Conservation (phyloP, 2,888 invertebrate genomes). For the Fragum sueziense region DNA sequence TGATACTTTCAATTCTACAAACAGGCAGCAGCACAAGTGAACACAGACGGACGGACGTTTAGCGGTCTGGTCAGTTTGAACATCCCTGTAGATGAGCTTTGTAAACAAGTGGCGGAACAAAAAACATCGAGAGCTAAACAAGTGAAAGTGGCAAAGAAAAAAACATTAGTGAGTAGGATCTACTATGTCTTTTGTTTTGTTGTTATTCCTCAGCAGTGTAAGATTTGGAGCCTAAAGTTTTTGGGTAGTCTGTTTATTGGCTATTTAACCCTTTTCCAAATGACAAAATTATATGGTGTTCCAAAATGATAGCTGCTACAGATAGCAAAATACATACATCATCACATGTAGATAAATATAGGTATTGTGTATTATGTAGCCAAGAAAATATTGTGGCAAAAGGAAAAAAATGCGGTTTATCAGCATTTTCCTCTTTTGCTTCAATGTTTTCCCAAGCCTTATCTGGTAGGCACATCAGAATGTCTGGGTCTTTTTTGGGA, state of each 20-base stretch:
- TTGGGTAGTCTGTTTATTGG: neutral
- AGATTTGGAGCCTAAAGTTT: neutral
- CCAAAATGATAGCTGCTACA: neutral
- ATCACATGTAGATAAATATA: too few relatives aligned
- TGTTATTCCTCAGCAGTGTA: neutral
- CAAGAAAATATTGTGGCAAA: too few relatives aligned
- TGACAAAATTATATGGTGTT: neutral
- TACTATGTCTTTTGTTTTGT: neutral
- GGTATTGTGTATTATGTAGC: too few relatives aligned
- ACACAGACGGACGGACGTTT: conserved; percentile 62
- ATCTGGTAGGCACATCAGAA: too few relatives aligned
- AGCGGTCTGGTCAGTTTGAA: conserved; percentile 71
- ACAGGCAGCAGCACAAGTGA: conserved; percentile 72
- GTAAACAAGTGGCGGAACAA: conserved; percentile 48
- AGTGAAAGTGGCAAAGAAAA: conserved; percentile 43
- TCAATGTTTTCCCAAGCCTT: too few relatives aligned
- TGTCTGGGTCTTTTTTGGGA: too few relatives aligned
- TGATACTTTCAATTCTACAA: neutral
- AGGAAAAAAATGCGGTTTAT: too few relatives aligned
- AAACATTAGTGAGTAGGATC: conserved; percentile 45
- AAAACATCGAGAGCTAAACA: conserved; percentile 58
- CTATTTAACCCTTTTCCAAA: neutral
- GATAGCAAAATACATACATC: neutral
- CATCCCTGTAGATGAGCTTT: conserved; percentile 67
- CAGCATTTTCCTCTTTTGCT: too few relatives aligned